Conservation (phyloP, 1,140 invertebrate species). For the Drosophila rufa region DNA sequence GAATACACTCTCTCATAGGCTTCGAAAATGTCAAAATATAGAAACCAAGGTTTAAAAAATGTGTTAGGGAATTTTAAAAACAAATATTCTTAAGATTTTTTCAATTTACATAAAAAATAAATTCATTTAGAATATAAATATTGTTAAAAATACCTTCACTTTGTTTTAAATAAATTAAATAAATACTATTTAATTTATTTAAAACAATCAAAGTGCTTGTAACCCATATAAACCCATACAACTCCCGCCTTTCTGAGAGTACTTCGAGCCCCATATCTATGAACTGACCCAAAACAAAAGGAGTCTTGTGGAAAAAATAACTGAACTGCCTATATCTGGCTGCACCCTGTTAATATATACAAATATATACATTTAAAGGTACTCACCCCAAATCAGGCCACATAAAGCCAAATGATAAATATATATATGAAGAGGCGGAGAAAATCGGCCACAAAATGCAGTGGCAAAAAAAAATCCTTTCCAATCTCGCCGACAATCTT, state of each 20-base stretch:
- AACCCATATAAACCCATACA: not conserved
- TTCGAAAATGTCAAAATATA: not conserved
- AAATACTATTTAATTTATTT: not conserved
- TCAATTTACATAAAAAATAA: too few relatives aligned
- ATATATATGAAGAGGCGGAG: slow-evolving; percentile 4
- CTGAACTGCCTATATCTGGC: not conserved
- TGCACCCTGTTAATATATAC: not conserved
- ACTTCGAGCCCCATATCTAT: not conserved
- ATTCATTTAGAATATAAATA: too few relatives aligned
- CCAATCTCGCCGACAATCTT: slow-evolving; percentile 21
- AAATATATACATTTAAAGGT: not conserved
- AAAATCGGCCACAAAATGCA: slow-evolving; percentile 20
- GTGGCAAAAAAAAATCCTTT: slow-evolving; percentile 23
- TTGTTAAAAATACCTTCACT: too few relatives aligned
- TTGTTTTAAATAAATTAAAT: too few relatives aligned
- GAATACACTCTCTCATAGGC: not conserved
- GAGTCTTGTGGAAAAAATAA: not conserved
- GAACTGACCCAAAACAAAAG: slow-evolving; percentile 8
- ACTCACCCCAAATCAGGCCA: slow-evolving; percentile 65
- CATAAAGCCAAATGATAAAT: slow-evolving; percentile 61
- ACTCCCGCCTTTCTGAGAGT: not conserved
- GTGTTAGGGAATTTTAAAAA: too few relatives aligned
- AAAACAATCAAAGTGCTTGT: not conserved
- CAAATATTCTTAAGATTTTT: too few relatives aligned
- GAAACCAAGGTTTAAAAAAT: not conserved